phyloP scores from a whole-genome alignment of 1,140 invertebrate genomes.

The Uloborus diversus region DNA sequence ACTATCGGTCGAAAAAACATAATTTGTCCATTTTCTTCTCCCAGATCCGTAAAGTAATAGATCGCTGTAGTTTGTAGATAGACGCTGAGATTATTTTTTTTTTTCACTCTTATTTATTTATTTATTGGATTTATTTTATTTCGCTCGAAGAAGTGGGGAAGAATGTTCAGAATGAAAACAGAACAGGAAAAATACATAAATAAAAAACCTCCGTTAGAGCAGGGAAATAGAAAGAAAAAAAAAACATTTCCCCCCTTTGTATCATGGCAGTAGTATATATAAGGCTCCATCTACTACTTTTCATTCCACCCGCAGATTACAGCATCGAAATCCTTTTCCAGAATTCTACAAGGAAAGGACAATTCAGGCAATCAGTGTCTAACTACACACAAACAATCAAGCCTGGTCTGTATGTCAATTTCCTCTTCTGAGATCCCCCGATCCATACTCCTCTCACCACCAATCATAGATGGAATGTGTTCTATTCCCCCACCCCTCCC shows the following conservation, averaged over 20 bases:
- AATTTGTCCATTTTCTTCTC: conserved; percentile 56
- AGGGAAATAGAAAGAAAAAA: not conserved
- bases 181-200: not conserved
- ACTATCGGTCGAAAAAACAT: conserved; percentile 38
- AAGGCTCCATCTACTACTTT: conserved; percentile 39
- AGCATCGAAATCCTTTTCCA: conserved; percentile 24
- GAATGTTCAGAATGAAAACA: not conserved
- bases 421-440: not conserved
- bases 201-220: not conserved
- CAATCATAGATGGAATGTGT: conserved; percentile 10
- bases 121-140: conserved; percentile 6
- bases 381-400: conserved; percentile 55
- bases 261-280: conserved; percentile 10
- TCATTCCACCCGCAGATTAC: conserved; percentile 44
- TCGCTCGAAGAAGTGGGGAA: not conserved
- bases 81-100: conserved; percentile 54
- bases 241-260: conserved; percentile 34
- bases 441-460: not conserved
- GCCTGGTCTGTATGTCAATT: conserved; percentile 44
- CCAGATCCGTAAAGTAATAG: conserved; percentile 55
- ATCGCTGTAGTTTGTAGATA: conserved; percentile 30
- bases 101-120: not conserved
- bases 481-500: not conserved
- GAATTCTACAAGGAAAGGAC: conserved; percentile 22
- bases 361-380: conserved; percentile 48